These are phyloP conservation scores for Colossoma macropomum DNA, from an alignment of 2,113 vertebrate genomes.

Conservation along the genomic window DNA sequence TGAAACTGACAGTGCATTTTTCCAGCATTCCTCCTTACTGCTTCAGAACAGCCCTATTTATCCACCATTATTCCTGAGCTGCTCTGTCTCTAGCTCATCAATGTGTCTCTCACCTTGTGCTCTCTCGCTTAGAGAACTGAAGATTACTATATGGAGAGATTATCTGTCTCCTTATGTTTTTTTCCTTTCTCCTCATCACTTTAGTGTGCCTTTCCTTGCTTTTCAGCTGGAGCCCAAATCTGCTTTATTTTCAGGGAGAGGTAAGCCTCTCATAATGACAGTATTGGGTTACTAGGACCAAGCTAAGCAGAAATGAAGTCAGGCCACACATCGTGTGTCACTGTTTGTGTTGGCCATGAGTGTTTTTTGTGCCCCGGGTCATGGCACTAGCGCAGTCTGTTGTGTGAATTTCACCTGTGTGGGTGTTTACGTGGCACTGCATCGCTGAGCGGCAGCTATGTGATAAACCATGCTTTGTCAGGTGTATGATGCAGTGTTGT, in stretches of 20 bases:
- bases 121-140: conserved; percentile 12
- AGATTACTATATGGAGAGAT: conserved; percentile 39
- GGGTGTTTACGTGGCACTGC: background rate
- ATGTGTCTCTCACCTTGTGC: conserved; percentile 12
- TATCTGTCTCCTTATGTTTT: conserved; percentile 10
- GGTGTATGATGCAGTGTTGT: conserved; percentile 52
- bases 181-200: background rate
- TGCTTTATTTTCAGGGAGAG: background rate
- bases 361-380: background rate
- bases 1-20: conserved; percentile 18
- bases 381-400: background rate
- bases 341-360: background rate
- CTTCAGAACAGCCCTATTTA: background rate
- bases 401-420: background rate
- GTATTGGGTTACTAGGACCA: conserved; percentile 27
- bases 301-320: background rate
- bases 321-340: background rate
- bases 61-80: conserved; percentile 2
- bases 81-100: conserved; percentile 6
- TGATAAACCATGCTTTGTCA: conserved; percentile 52
- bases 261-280: conserved; percentile 8
- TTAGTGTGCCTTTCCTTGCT: background rate
- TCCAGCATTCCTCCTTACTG: background rate
- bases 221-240: background rate
- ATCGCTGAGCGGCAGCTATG: conserved; percentile 16